Evolutionary conservation across 2,888 invertebrate species (phyloP), one percentile per base, ranked within the genome.

Genomic region (Meliscaeva auricollis): DNA sequence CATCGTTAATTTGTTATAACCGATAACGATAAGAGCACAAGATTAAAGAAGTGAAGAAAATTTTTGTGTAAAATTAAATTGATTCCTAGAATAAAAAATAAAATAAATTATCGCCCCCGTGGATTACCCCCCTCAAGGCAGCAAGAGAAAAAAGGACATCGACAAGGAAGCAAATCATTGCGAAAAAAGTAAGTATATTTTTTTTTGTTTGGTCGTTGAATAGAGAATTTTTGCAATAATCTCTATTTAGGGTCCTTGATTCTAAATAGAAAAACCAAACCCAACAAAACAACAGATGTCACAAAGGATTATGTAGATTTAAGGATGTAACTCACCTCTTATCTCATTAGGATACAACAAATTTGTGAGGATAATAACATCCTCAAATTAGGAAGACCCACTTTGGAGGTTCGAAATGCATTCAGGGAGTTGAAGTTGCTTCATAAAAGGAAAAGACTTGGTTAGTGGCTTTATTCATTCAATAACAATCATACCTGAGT

Each of bases 61-160:
- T 62, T 62, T 66, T 17, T 50, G 72, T 73, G 77, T 38, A 68
- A 35, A 17, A n/a, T n/a, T n/a, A n/a, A 48, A 58, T 66, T 32
- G 26, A 41, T 22, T 56, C 20, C n/a, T n/a, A n/a, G 11, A 54
- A 22, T 8, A 20, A 50, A 22, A 56, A 17, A n/a, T 17, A 62
- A 9, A 50, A 22, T 26, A 66, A 62, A 15, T 32, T n/a, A n/a
- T n/a, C 56, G 58, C 44, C 38, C 41, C 44, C 30, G 66, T 80
- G 84, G 84, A 85, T 84, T 84, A 83, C 74, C 74, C 70, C 56
- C 74, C 58, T 46, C 11, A 38, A 46, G 64, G 64, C 11, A 30
- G 30, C 2, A 26, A 26, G 35, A 38, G 60, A 46, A 22, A 75
- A 32, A 44, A 70, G 72, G 68, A 78, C 64, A 38, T 54, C 50